Evolutionary conservation across 1,140 invertebrate genomes (phyloP).

Genomic region (Brachionus plicatilis): DNA sequence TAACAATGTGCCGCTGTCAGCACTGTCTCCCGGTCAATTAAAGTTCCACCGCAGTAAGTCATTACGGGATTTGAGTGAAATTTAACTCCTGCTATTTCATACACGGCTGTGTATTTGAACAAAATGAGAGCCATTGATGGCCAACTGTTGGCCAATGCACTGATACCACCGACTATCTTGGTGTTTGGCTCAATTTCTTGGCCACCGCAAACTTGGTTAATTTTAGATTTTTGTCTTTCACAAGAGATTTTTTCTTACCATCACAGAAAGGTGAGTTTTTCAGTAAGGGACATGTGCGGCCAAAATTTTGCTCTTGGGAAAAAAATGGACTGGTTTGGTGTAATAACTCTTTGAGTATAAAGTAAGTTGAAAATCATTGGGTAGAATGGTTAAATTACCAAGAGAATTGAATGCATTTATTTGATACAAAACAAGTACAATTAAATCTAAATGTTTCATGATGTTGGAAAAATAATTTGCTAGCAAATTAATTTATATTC

Average conservation of each 20-base stretch:
- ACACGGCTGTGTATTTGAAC: neutral
- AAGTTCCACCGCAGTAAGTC: constrained; percentile 66
- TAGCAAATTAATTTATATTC: neutral
- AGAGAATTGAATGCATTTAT: neutral
- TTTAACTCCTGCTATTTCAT: neutral
- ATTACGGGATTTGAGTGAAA: neutral
- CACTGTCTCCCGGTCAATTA: constrained; percentile 67
- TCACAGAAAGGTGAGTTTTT: constrained; percentile 17
- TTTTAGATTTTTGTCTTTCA: neutral
- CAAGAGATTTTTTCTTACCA: neutral
- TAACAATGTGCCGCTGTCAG: constrained; percentile 70
- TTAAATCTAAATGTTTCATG: neutral
- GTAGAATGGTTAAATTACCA: neutral
- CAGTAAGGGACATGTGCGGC: neutral
- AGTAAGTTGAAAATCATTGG: neutral
- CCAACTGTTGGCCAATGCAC: neutral
- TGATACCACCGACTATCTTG: constrained; percentile 30
- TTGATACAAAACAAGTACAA: neutral
- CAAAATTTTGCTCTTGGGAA: neutral
- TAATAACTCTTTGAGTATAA: neutral
- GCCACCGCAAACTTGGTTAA: neutral
- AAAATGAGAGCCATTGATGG: constrained; percentile 29
- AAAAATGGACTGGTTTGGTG: neutral
- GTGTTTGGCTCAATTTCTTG: constrained; percentile 3
- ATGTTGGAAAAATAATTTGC: neutral